Base-by-base conservation (phyloP, 1,140 invertebrate species). In the Triops cancriformis region DNA sequence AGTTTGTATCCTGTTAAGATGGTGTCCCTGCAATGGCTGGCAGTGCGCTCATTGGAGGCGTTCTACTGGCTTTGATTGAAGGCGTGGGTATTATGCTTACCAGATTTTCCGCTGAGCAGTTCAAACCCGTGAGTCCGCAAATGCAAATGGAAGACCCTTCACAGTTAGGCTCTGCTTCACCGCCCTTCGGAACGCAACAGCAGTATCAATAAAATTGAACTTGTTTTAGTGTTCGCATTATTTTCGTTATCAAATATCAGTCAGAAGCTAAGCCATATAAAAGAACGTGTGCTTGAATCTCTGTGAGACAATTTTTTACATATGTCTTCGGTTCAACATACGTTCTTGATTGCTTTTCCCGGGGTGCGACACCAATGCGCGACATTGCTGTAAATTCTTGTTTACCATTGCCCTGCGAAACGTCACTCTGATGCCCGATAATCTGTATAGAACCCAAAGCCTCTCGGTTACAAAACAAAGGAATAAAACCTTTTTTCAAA, bases 21-120 rank as follows among this genome's bases (percentile, higher is more conserved):
- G 98, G 98, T 31, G 82, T 86, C 37, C 92, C 91, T 75, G 93
- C 96, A 0, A 99, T 99, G 95, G 90, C 93, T 79, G 96, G 94
- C 6, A 98, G 95, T 86, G 97, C 96, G 18, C 86, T 98, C 31
- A 93, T 99, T 80, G 97, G 97, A 76, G 97, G 96, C 79, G 90
- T 98, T 73, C 87, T 99, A 41, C 86, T 99, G 76, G 96, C 95
- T 45, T 86, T 99, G 79, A 99, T 99, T 81, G 97, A 99, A 90
- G 97, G 97, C 51, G 90, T 98, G 80, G 94, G 95, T 77, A 97
- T 99, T 81, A 86, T 97, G 82, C 92, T 98, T 82, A 97, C 94
- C 23, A 88, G 94, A 83, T 88, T 95, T 81, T 90, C 92, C 42
- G 94, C 95, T 1, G 94, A 97, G 82, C 94, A 96, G 82, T 97